Evolutionary conservation across 2,888 invertebrate species (phyloP), one percentile per base, ranked within the genome.

Genomic region (Marasmarcha lunaedactyla): DNA sequence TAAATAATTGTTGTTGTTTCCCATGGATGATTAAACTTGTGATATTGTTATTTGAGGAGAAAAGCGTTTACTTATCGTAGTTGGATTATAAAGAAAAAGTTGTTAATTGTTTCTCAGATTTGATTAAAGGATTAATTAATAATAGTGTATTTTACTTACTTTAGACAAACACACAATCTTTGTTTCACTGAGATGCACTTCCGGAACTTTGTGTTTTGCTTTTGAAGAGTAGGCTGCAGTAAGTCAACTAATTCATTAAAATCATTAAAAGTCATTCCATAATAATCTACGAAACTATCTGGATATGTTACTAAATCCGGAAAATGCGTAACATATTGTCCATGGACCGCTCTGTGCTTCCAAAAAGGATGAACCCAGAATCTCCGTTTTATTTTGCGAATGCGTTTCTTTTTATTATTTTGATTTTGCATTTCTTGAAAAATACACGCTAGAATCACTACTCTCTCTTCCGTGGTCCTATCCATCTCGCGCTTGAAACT

Each of bases 281-380:
- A 42, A 42, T 38, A 40, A 40, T 43, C 40, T 37, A 37, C 38
- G 40, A 43, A 40, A 36, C 43, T 43, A 43, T 43, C 38, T 43
- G 38, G 43, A 43, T 43, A 43, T 43, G 38, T 43, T 38, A 43
- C 40, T 38, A 43, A 43, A 40, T 40, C 38, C 36, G 41, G 40
- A 41, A 43, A 41, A 41, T 43, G 43, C 43, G 43, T 43, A 43
- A 43, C 43, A 41, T 41, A 43, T 41, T 41, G 43, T 43, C 43
- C 43, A 43, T 43, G 43, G 41, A 43, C 38, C 39, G 43, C 43
- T 43, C 41, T 43, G 41, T 43, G 41, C 20, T 20, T 20, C 20
- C 20, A 20, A 20, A 20, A 20, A 20, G 20, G 20, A 20, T 20
- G 20, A 20, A 20, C 20, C 20, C 20, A 20, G 20, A 20, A 20